Base-by-base conservation (phyloP, 23 tunicate species). In the Diplosoma virens region DNA sequence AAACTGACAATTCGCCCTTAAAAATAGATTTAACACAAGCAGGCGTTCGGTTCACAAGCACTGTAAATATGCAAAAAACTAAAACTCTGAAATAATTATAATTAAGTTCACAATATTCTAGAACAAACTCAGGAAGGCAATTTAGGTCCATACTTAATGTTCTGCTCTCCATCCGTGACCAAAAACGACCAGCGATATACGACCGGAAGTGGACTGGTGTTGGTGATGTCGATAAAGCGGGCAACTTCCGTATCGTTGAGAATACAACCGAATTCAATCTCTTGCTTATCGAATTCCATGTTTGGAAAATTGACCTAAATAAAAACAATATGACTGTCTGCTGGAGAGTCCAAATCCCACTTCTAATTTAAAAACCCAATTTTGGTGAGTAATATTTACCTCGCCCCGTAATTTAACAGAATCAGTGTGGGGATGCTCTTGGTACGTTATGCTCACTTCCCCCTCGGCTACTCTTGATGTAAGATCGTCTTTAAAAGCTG, bases 201-300 rank as follows among this genome's bases (percentile, higher is more conserved):
- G 0, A 94, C 92, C 37, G 95, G 95, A 37, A 94, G 67, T 2
- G 95, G 94, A 69, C 94, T 88, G 79, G 79, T 83, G 76, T 94
- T 94, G 28, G 90, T 83, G 70, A 94, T 83, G 45, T 87, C 95
- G 30, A 94, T 61, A 48, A 69, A 80, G 32, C 83, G 65, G 0
- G 89, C 94, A 1, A 87, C 95, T 67, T 94, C 99, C 4, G 99
- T 94, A 48, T 94, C 99, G 80, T 94, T 94, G 64, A 94, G 66
- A 55, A 94, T 94, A 45, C 95, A 87, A 18, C 99, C 99, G 66
- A 94, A 94, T 34, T 94, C 95, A 25, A 94, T 89, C 22, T 79
- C 87, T 18, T 58, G 37, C 20, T 74, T 79, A 46, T 93, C 78
- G 84, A 94, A 94, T 20, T 80, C 80, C 28, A 94, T 71, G 76